Conservation (phyloP, 2,113 vertebrate genomes). For the Microtus ochrogaster region DNA sequence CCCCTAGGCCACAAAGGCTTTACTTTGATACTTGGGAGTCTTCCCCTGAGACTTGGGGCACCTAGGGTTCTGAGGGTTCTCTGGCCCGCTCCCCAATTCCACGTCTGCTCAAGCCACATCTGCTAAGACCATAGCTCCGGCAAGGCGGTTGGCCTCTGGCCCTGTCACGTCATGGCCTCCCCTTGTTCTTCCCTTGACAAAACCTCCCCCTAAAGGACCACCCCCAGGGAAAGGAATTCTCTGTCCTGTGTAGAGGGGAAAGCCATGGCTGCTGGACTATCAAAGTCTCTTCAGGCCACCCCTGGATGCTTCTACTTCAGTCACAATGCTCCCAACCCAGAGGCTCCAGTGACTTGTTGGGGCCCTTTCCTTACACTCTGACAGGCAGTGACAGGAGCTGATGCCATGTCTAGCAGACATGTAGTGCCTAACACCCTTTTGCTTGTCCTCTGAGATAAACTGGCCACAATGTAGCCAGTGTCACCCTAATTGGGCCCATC, state of each 20-base stretch:
- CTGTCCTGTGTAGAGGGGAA: background rate
- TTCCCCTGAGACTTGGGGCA: background rate
- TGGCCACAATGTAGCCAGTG: background rate
- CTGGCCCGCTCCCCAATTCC: background rate
- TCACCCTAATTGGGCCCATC: background rate
- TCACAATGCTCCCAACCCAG: background rate
- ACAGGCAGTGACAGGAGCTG: background rate
- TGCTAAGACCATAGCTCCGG: background rate
- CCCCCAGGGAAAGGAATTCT: background rate
- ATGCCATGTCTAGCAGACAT: background rate
- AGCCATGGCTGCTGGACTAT: background rate
- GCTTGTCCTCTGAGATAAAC: slow-evolving; percentile 8
- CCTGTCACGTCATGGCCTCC: no score
- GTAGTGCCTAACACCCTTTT: background rate
- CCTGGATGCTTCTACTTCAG: background rate
- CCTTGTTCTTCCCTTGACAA: background rate
- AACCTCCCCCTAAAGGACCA: background rate
- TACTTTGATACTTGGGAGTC: background rate
- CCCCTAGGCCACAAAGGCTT: background rate
- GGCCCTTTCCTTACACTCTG: background rate
- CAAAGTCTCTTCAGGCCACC: background rate
- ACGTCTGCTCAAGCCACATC: background rate
- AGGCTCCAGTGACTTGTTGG: background rate
- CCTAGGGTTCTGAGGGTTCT: background rate
- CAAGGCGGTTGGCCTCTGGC: rapidly evolving